Evolutionary conservation across 2,113 vertebrate species (phyloP).

Genomic region (Alligator mississippiensis): DNA sequence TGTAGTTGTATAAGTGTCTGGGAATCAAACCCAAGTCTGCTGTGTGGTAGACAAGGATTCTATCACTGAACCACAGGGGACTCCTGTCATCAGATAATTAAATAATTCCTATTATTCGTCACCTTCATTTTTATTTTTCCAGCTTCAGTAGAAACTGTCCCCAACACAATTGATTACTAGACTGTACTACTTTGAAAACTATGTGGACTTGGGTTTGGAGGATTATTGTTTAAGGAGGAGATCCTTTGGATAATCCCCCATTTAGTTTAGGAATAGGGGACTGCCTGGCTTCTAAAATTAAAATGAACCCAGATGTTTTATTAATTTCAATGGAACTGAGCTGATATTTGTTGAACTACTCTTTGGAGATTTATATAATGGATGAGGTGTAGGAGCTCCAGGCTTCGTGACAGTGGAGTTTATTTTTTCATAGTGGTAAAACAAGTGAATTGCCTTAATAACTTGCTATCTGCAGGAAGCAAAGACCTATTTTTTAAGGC

Average conservation of each 20-base stretch:
- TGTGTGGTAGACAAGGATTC: too few relatives aligned
- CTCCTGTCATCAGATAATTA: too few relatives aligned
- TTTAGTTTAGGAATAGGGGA: conserved; percentile 20
- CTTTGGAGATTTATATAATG: conserved; percentile 75
- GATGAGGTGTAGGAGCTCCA: conserved; percentile 65
- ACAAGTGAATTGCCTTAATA: conserved; percentile 66
- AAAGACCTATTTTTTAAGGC: neutral
- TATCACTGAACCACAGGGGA: too few relatives aligned
- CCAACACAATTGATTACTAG: neutral
- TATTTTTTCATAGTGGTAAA: conserved; percentile 59
- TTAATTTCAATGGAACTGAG: conserved; percentile 57
- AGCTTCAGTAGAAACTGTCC: neutral
- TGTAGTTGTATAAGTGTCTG: too few relatives aligned
- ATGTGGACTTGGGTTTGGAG: neutral
- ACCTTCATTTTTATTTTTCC: neutral
- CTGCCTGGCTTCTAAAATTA: conserved; percentile 41
- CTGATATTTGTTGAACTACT: conserved; percentile 63
- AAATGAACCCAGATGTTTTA: conserved; percentile 64
- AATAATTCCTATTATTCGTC: neutral
- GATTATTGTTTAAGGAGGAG: neutral
- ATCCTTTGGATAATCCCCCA: neutral
- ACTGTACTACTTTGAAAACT: neutral
- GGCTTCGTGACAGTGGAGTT: conserved; percentile 45
- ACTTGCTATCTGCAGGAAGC: conserved; percentile 43
- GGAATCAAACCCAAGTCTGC: too few relatives aligned